Percentiles rank a stretch among this genome's conserved stretches.
phyloP scores from a whole-genome alignment of 2,888 invertebrate genomes.

The Amphiduros pacificus region DNA sequence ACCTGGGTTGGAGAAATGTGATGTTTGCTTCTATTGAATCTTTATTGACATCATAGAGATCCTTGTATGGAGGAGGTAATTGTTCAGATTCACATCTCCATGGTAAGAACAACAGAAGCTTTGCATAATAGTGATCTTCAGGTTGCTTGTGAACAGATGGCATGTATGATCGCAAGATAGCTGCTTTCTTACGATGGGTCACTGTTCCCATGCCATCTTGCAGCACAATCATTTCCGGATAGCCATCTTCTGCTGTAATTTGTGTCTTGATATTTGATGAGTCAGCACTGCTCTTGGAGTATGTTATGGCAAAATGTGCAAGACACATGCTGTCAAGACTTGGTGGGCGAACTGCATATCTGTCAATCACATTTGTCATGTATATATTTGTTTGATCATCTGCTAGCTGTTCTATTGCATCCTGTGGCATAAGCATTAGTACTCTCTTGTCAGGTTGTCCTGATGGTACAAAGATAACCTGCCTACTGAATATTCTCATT shows the following conservation, averaged over 20 bases:
- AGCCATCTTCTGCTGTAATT: no score
- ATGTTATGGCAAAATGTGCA: slow-evolving; percentile 37
- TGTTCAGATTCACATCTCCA: not conserved
- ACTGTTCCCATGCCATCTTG: not conserved
- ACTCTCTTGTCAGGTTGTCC: slow-evolving; percentile 35
- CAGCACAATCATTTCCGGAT: not conserved
- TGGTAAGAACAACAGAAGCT: not conserved
- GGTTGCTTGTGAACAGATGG: not conserved
- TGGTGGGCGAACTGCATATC: slow-evolving; percentile 40
- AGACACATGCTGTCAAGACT: slow-evolving; percentile 40
- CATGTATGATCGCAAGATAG: not conserved
- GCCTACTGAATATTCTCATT: slow-evolving; percentile 25
- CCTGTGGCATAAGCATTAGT: slow-evolving; percentile 34
- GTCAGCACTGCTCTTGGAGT: not conserved
- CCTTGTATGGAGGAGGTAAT: not conserved
- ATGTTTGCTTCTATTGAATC: not conserved
- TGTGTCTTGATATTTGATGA: no score
- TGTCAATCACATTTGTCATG: slow-evolving; percentile 32
- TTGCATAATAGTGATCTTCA: not conserved
- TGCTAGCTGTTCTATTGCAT: slow-evolving; percentile 25
- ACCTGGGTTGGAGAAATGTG: not conserved
- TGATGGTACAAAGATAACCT: slow-evolving; percentile 30
- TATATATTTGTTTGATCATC: slow-evolving; percentile 29
- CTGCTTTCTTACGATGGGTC: not conserved
- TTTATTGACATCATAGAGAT: not conserved